A percentile compares a stretch with the other conserved stretches of the same genome.
Conservation (phyloP, 2,797 vertebrate species). For the Melanotaenia trifasciata region DNA sequence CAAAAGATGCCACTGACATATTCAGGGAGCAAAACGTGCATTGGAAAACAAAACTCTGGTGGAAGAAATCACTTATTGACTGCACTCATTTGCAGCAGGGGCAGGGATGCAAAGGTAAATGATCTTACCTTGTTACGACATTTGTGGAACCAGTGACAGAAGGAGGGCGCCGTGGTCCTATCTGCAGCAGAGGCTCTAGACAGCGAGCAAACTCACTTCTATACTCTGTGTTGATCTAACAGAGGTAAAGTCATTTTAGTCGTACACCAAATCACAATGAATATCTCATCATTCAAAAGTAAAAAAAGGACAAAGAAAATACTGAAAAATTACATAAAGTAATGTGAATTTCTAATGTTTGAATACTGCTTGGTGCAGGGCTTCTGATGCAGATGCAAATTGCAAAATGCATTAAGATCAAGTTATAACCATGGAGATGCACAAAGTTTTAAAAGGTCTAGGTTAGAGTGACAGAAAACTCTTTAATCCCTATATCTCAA, state of each 20-base stretch:
- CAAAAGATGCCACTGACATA: conserved; percentile 6
- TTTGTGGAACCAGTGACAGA: conserved; percentile 67
- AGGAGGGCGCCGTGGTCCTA: conserved; percentile 79
- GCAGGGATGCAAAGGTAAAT: background rate
- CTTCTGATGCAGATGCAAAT: background rate
- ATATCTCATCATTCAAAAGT: background rate
- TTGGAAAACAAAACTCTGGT: conserved; percentile 7
- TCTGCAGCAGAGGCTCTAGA: conserved; percentile 88
- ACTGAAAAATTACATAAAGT: background rate
- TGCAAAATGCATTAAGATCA: background rate
- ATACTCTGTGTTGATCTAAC: conserved; percentile 91
- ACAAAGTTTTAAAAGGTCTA: background rate
- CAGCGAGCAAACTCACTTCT: conserved; percentile 89
- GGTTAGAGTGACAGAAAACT: background rate
- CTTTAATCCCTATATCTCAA: background rate
- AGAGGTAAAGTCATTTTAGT: background rate
- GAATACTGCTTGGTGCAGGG: background rate
- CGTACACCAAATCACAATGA: background rate
- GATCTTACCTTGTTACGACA: conserved; percentile 65
- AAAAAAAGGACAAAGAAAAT: background rate
- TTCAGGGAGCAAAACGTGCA: conserved; percentile 10
- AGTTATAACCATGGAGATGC: background rate
- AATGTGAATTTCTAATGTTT: background rate
- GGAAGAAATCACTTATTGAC: conserved; percentile 15
- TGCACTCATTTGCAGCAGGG: background rate